Conservation (phyloP, 2,888 invertebrate species). For the Gastracanthus pulcherrimus region DNA sequence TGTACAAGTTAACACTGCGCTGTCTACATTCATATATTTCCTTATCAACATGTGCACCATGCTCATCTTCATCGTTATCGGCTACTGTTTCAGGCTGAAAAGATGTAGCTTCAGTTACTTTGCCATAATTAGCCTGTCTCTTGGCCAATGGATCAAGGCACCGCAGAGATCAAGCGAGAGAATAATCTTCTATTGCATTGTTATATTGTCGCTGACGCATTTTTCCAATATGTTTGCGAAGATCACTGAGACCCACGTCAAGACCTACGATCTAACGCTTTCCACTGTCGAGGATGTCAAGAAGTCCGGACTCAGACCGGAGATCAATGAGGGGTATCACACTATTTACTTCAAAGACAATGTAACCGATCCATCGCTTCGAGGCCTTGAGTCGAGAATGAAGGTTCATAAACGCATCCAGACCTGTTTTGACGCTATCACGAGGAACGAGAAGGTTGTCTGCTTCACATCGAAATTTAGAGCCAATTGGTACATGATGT, state of each 20-base stretch:
- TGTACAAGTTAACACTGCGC: background rate
- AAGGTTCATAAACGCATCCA: background rate
- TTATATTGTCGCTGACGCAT: background rate
- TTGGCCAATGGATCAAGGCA: background rate
- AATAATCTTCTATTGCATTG: slow-evolving; percentile 13
- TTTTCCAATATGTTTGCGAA: slow-evolving; percentile 26
- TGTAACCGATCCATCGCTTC: too few species aligned
- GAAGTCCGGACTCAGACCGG: background rate
- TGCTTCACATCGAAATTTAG: background rate
- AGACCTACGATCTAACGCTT: background rate
- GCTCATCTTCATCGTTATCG: background rate
- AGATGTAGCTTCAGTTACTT: background rate
- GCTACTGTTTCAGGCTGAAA: background rate
- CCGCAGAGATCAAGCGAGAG: background rate
- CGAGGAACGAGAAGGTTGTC: too few species aligned
- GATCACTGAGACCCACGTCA: slow-evolving; percentile 15
- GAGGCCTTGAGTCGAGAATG: background rate
- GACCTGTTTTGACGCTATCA: background rate
- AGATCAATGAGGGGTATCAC: slow-evolving; percentile 7
- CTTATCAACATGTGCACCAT: background rate
- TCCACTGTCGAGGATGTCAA: slow-evolving; percentile 5
- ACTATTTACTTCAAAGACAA: background rate
- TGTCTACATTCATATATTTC: background rate
- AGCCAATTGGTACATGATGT: background rate
- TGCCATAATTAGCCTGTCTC: background rate